Evolutionary conservation across 2,888 invertebrate genomes (phyloP).

Genomic region (Limnephilus rhombicus): DNA sequence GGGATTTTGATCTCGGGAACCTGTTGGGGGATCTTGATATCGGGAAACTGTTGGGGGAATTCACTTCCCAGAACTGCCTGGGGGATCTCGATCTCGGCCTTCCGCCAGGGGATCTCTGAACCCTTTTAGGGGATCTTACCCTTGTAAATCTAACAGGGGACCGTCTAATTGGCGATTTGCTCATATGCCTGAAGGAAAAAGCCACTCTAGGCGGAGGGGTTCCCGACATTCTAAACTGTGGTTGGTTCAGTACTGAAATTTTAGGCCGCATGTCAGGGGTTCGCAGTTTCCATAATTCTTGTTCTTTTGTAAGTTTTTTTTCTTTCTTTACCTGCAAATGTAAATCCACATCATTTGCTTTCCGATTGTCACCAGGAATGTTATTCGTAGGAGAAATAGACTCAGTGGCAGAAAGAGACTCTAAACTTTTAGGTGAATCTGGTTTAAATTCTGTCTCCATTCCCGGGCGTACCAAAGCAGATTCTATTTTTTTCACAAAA

Average conservation of each 20-base stretch:
- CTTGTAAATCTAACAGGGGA: background rate
- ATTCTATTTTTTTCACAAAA: conserved; percentile 71
- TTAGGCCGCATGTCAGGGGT: background rate
- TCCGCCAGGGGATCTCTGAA: no score
- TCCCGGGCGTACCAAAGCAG: conserved; percentile 73
- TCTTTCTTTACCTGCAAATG: background rate
- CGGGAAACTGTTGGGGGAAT: background rate
- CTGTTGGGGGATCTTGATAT: conserved; percentile 19
- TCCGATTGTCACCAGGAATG: background rate
- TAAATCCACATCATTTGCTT: background rate
- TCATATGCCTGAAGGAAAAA: background rate
- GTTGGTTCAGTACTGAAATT: background rate
- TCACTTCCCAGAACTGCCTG: background rate
- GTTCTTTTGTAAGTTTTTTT: background rate
- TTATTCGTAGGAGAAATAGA: background rate
- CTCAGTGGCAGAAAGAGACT: background rate
- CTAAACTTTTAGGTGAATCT: conserved; percentile 12
- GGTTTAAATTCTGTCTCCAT: conserved; percentile 71
- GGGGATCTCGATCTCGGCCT: no score
- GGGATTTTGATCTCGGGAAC: background rate
- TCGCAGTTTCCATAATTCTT: background rate
- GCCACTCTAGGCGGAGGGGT: no score
- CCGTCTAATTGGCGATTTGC: background rate
- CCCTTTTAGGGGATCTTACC: background rate
- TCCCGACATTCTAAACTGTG: background rate